These are phyloP conservation scores for Altica lythri DNA, from an alignment of 2,888 invertebrate genomes.

Conservation along the genomic window DNA sequence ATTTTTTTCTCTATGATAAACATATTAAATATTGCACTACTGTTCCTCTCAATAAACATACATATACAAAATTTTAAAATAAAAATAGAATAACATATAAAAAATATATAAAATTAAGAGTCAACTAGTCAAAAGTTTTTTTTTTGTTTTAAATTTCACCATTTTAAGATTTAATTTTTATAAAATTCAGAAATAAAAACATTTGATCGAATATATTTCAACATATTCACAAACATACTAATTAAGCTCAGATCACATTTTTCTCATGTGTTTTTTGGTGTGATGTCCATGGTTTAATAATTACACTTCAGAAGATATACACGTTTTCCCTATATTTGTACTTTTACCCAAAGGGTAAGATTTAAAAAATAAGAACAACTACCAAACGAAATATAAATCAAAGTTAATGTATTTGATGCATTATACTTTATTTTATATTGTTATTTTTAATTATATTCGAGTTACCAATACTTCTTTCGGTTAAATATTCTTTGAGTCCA, in stretches of 20 bases:
- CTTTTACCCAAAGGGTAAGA: constrained; percentile 9
- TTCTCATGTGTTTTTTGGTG: constrained; percentile 9
- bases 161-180: too few relatives aligned
- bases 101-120: constrained; percentile 45
- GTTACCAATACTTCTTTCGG: too few relatives aligned
- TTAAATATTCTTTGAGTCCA: too few relatives aligned
- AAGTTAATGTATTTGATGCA: too few relatives aligned
- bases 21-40: constrained; percentile 43
- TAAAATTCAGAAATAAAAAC: constrained; percentile 32
- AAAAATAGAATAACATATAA: constrained; percentile 50
- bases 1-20: constrained; percentile 28
- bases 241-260: constrained; percentile 28
- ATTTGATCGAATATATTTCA: constrained; percentile 31
- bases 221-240: constrained; percentile 27
- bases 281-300: constrained; percentile 20
- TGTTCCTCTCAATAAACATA: constrained; percentile 44
- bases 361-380: background rate
- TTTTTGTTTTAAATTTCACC: constrained; percentile 28
- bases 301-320: constrained; percentile 8
- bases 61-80: constrained; percentile 47
- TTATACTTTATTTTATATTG: too few relatives aligned
- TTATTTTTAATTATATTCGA: background rate
- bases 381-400: too few relatives aligned
- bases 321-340: constrained; percentile 22
- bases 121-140: constrained; percentile 38